phyloP scores from a whole-genome alignment of 2,888 invertebrate genomes.

The Epirrhoe alternata region DNA sequence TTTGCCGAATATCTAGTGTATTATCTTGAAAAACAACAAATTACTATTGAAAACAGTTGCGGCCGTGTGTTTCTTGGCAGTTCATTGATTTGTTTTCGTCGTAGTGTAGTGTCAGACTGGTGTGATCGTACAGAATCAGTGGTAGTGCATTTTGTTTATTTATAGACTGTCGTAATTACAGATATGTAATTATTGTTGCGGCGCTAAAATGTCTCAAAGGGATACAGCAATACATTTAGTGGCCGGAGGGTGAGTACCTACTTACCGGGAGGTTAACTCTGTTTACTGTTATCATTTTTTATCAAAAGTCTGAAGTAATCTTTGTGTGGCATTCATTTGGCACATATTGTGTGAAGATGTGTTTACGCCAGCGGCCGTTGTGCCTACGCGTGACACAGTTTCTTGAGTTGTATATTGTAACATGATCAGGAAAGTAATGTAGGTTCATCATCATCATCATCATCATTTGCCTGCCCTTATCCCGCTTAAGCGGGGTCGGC shows the following conservation, averaged over 20 bases:
- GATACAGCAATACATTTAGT: conserved; percentile 97
- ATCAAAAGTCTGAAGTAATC: conserved; percentile 46
- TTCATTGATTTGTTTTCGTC: conserved; percentile 38
- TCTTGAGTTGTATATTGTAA: not conserved
- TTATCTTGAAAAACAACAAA: not conserved
- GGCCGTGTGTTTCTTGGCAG: conserved; percentile 19
- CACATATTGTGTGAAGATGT: conserved; percentile 60
- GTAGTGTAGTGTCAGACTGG: conserved; percentile 47
- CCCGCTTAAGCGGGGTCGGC: too few species aligned
- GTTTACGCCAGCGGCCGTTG: conserved; percentile 58
- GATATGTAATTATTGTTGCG: conserved; percentile 80
- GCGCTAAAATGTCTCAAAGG: conserved; percentile 88
- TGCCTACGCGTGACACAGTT: conserved; percentile 54
- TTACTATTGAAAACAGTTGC: conserved; percentile 3
- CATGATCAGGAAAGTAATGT: not conserved
- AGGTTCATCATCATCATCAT: too few species aligned
- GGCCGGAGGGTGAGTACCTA: conserved; percentile 95
- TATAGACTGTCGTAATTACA: conserved; percentile 82
- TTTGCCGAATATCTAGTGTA: not conserved
- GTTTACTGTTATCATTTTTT: conserved; percentile 44
- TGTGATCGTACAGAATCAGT: conserved; percentile 59
- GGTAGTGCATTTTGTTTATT: conserved; percentile 83
- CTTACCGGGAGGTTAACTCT: conserved; percentile 36
- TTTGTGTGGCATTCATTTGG: conserved; percentile 47
- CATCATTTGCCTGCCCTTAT: too few species aligned